A percentile compares a stretch with the other conserved stretches of the same genome.
Evolutionary conservation across 2,797 vertebrate species (phyloP).

Genomic region (Rhinella marina): DNA sequence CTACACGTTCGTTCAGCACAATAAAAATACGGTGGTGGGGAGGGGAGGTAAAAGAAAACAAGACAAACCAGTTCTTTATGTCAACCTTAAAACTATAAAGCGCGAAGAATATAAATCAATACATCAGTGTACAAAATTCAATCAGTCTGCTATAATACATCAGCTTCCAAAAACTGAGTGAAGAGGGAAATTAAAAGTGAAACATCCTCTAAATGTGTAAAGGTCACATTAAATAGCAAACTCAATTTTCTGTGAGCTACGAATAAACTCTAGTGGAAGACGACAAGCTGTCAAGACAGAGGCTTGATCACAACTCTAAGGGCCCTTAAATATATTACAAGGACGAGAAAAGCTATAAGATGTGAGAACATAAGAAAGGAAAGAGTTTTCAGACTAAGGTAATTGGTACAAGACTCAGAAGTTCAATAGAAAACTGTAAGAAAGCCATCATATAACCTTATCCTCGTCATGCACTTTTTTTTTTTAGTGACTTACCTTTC

Average conservation of each 20-base stretch:
- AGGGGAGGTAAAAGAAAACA: neutral
- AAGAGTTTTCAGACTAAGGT: conserved; percentile 1
- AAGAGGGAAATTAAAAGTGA: conserved; percentile 53
- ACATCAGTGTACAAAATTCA: conserved; percentile 14
- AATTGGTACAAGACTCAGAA: conserved; percentile 37
- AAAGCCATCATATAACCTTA: neutral
- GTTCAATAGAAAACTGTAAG: conserved; percentile 30
- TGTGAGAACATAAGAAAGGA: conserved; percentile 36
- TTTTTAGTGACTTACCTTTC: neutral
- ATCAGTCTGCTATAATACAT: conserved; percentile 23
- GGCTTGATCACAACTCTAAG: conserved; percentile 51
- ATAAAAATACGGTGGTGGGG: no score
- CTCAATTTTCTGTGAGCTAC: conserved; percentile 47
- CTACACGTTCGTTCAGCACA: neutral
- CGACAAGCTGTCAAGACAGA: conserved; percentile 46
- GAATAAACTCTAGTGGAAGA: conserved; percentile 43
- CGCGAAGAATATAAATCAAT: neutral
- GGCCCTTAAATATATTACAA: conserved; percentile 46
- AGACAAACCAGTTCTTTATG: neutral
- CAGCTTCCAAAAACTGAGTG: conserved; percentile 23
- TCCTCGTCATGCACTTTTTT: neutral
- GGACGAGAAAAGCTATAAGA: conserved; percentile 37
- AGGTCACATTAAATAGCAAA: conserved; percentile 59
- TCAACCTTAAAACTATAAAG: neutral
- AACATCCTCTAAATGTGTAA: conserved; percentile 50